Percentiles rank a stretch among this genome's conserved stretches.
Conservation (phyloP, 2,797 vertebrate genomes). For the Cheirogaleus major region DNA sequence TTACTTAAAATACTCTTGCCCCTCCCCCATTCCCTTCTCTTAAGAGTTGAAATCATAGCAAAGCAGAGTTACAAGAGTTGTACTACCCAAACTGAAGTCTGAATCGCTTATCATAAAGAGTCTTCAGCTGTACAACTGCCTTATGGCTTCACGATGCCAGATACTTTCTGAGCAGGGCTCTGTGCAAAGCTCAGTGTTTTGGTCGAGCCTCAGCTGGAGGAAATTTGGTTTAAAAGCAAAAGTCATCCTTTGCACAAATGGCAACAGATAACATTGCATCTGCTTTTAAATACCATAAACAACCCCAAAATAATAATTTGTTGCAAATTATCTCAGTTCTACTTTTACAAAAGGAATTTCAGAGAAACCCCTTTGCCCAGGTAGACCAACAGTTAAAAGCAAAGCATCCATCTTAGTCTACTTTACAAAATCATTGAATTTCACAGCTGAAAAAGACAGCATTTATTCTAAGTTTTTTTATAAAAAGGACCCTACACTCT, state of each 20-base stretch:
- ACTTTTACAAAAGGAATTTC: slow-evolving; percentile 42
- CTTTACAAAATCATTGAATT: slow-evolving; percentile 36
- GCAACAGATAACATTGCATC: slow-evolving; percentile 26
- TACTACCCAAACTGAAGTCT: background rate
- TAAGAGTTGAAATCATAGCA: background rate
- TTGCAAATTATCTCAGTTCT: slow-evolving; percentile 48
- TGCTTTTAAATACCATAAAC: slow-evolving; percentile 55
- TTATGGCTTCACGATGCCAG: slow-evolving; percentile 12
- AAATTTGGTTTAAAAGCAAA: slow-evolving; percentile 43
- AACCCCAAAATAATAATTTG: slow-evolving; percentile 13
- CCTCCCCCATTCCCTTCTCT: slow-evolving; percentile 49
- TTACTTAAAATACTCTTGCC: slow-evolving; percentile 39
- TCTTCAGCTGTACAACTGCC: slow-evolving; percentile 7
- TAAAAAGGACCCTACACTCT: background rate
- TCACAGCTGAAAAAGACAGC: slow-evolving; percentile 24
- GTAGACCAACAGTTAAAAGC: slow-evolving; percentile 49
- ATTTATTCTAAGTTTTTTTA: background rate
- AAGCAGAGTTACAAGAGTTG: slow-evolving; percentile 25
- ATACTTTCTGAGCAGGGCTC: background rate
- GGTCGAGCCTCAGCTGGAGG: background rate
- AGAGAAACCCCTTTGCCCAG: slow-evolving; percentile 34
- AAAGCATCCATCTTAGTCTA: slow-evolving; percentile 9
- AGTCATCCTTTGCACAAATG: slow-evolving; percentile 47
- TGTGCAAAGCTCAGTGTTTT: slow-evolving; percentile 11
- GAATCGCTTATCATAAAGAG: slow-evolving; percentile 40